Conservation (phyloP, 2,888 invertebrate species). For the Caenorhabditis sp. region DNA sequence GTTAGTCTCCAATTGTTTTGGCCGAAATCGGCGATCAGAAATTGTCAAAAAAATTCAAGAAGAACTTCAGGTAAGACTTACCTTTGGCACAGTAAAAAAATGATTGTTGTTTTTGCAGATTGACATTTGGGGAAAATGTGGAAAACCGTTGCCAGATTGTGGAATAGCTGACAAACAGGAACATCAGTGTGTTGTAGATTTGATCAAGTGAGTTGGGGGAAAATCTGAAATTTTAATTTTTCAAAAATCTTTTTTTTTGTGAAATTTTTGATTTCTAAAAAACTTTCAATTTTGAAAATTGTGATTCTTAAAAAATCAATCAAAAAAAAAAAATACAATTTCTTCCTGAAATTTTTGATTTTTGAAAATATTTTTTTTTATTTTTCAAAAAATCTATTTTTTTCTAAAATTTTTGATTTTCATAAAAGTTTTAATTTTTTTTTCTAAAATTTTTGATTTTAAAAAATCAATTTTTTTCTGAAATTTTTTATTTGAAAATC, state of each 20-base stretch:
- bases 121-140: conserved; percentile 6
- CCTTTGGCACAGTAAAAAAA: neutral
- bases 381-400: too few species aligned
- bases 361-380: too few species aligned
- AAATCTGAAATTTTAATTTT: neutral
- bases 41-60: neutral
- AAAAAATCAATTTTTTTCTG: too few species aligned
- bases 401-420: too few species aligned
- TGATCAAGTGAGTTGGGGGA: conserved; percentile 30
- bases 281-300: too few species aligned
- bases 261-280: too few species aligned
- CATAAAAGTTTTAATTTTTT: too few species aligned
- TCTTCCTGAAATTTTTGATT: too few species aligned
- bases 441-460: too few species aligned
- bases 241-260: too few species aligned
- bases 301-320: neutral
- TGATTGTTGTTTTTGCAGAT: neutral
- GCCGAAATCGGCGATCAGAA: neutral
- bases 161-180: conserved; percentile 26
- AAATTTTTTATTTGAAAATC: too few species aligned
- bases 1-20: conserved; percentile 2
- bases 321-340: neutral
- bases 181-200: conserved; percentile 28
- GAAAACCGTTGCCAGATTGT: neutral
- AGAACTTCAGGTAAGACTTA: neutral